Conservation (phyloP, 1,140 invertebrate species). For the Halesus radiatus region DNA sequence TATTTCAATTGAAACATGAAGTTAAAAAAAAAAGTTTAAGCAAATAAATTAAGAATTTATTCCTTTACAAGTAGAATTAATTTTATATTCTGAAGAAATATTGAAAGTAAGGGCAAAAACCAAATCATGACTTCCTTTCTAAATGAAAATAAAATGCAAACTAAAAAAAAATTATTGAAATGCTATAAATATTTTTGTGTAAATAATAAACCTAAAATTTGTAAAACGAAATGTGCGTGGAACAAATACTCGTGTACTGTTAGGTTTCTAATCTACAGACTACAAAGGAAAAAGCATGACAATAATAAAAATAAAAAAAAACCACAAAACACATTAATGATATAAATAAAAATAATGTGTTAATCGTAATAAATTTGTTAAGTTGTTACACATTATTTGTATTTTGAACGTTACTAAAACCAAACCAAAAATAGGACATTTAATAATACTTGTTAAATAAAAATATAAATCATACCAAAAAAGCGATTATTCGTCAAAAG, state of each 20-base stretch:
- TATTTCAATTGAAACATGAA: too few relatives aligned
- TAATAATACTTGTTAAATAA: constrained; percentile 30
- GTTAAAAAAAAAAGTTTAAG: too few relatives aligned
- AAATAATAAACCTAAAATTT: constrained; percentile 41
- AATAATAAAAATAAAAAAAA: constrained; percentile 1
- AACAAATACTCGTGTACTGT: constrained; percentile 17
- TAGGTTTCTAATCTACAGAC: constrained; percentile 8
- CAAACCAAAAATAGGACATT: constrained; percentile 14
- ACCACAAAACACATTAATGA: not conserved
- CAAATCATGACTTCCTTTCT: constrained; percentile 4
- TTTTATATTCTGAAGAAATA: not conserved
- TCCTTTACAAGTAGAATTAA: too few relatives aligned
- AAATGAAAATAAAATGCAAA: constrained; percentile 21
- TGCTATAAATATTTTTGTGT: constrained; percentile 44
- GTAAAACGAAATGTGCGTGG: constrained; percentile 20
- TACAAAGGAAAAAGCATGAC: constrained; percentile 18
- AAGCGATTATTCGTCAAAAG: constrained; percentile 29
- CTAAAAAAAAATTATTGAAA: constrained; percentile 34
- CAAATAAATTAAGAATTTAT: too few relatives aligned
- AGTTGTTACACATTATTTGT: constrained; percentile 22
- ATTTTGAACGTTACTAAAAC: constrained; percentile 11
- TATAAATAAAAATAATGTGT: constrained; percentile 31
- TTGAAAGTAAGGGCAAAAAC: not conserved
- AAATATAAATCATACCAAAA: constrained; percentile 22
- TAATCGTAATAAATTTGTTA: constrained; percentile 13